A percentile compares a stretch with the other conserved stretches of the same genome.
Conservation (phyloP, 2,888 invertebrate genomes). For the Aspidiotus rigidus region DNA sequence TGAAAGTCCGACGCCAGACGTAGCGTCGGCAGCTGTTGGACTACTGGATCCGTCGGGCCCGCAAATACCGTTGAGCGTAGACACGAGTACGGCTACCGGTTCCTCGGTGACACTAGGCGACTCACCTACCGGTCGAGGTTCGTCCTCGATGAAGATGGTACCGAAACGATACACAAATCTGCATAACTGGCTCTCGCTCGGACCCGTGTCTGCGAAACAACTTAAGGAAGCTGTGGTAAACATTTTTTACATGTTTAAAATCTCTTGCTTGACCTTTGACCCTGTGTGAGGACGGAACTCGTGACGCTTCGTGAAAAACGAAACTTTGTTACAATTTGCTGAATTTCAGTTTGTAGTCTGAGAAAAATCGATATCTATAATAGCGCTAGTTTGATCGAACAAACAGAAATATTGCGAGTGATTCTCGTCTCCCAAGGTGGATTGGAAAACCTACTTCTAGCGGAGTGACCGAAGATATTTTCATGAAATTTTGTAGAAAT, state of each 20-base stretch:
- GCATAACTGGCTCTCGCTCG: slow-evolving; percentile 71
- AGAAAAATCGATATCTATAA: no score
- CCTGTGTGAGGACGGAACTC: no score
- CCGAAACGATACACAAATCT: slow-evolving; percentile 83
- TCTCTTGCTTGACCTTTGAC: no score
- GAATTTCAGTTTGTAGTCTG: no score
- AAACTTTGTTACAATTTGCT: no score
- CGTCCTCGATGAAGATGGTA: slow-evolving; percentile 68
- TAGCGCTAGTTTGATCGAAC: no score
- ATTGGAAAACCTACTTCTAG: no score
- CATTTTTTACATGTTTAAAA: not conserved
- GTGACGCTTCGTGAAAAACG: no score
- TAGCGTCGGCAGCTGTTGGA: slow-evolving; percentile 47
- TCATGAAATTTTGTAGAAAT: no score
- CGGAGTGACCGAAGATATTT: no score
- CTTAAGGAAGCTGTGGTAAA: slow-evolving; percentile 48
- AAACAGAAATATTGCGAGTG: no score
- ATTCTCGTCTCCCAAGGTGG: no score
- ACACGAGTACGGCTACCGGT: slow-evolving; percentile 40
- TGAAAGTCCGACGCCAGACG: slow-evolving; percentile 44
- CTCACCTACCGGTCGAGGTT: slow-evolving; percentile 42
- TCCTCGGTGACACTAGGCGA: slow-evolving; percentile 42
- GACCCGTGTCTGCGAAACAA: slow-evolving; percentile 48
- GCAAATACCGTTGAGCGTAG: slow-evolving; percentile 37
- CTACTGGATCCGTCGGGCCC: slow-evolving; percentile 55